phyloP scores from a whole-genome alignment of 2,113 vertebrate genomes.

The Malurus elegans region DNA sequence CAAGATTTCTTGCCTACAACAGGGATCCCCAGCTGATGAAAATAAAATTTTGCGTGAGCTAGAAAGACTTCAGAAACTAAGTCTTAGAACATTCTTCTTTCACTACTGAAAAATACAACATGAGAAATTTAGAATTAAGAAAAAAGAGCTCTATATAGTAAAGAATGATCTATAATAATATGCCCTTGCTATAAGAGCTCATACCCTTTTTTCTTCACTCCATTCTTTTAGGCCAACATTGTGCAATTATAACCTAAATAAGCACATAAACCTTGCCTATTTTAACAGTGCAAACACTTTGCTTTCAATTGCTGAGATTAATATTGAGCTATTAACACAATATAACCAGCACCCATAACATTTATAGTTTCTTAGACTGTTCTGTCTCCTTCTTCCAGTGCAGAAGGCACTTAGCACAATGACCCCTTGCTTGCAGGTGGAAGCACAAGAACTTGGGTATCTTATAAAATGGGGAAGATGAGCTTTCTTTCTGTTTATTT shows the following conservation, averaged over 20 bases:
- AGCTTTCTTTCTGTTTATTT: not conserved
- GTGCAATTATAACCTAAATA: accelerated
- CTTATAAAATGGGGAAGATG: not conserved
- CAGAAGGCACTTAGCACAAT: not conserved
- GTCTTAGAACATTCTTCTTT: not conserved
- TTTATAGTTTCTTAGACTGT: not conserved
- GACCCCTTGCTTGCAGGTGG: not conserved
- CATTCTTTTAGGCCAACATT: not conserved
- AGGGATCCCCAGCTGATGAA: too few species aligned
- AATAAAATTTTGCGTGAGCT: accelerated
- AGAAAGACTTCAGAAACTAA: not conserved
- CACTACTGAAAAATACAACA: not conserved
- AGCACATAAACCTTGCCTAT: not conserved
- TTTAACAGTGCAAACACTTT: not conserved
- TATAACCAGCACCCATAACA: accelerated
- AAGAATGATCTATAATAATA: not conserved
- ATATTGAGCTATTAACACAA: accelerated
- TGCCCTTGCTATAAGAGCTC: accelerated
- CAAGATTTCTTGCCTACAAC: not conserved
- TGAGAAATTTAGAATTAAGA: not conserved
- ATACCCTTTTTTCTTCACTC: not conserved
- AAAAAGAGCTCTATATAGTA: not conserved
- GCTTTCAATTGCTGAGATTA: not conserved
- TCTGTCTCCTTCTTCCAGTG: not conserved
- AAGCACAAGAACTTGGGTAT: not conserved